Base-by-base conservation (phyloP, 2,888 invertebrate genomes). In the Caenorhabditis panamensis region DNA sequence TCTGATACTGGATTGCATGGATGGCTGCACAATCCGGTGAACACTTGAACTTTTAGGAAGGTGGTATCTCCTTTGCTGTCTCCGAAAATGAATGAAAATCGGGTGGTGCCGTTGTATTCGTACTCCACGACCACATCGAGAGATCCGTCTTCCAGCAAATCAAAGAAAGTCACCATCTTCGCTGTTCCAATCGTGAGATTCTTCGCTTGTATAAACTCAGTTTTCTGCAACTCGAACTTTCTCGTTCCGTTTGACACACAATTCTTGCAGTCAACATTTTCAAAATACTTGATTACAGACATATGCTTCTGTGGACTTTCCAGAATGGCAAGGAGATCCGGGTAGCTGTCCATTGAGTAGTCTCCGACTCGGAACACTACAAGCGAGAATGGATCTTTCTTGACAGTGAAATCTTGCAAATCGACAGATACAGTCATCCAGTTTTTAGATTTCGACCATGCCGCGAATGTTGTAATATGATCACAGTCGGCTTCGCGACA, bases 1-100 rank as follows among this genome's bases (percentile, higher is more conserved):
- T 77, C 71, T 18, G 79, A 63, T 31, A 67, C 72, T n/a, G 76
- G 81, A 61, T 79, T 63, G 54, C 84, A 79, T 6, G 54, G 28
- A 22, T 61, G 54, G 11, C 44, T 66, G 78, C 88, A 87, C 9
- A 85, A 84, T 26, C 82, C 85, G 4, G 89, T 86, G 83, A 88
- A 89, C 4, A 88, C 84, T 64, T 90, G 89, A 16, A 89, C 89
- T 72, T 91, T 91, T 41, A 91, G 79, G 81, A 91, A 91, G 1
- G 90, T 89, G 2, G 90, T 91, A 75, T 90, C 90, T 16, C 88
- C 88, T 62, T 90, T 87, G 56, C 88, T 86, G 2, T 85, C 86
- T 61, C 86, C 72, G 8, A 59, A 53, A 1, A 86, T 81, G 68
- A 86, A 86, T 56, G 71, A 73, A 28, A 68, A 53, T 3, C 67